phyloP scores from a whole-genome alignment of 2,113 vertebrate species.

The Rhizomys pruinosus region DNA sequence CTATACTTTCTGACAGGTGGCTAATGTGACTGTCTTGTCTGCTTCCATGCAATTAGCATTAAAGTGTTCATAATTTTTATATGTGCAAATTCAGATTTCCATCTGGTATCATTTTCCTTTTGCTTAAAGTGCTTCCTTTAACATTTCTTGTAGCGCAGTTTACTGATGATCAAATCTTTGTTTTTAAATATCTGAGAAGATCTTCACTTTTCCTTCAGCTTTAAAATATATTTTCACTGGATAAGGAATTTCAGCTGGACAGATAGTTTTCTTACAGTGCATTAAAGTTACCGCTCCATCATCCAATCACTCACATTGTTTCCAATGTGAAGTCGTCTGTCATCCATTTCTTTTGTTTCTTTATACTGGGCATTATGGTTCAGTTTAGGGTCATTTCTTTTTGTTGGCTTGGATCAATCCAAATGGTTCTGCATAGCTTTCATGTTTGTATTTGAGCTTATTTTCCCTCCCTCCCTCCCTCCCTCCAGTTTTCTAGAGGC shows the following conservation, averaged over 20 bases:
- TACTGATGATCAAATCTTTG: not conserved
- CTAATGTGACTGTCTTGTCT: not conserved
- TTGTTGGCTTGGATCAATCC: not conserved
- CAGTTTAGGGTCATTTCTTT: not conserved
- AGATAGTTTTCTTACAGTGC: not conserved
- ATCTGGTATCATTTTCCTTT: not conserved
- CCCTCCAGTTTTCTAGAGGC: not conserved
- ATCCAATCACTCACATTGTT: not conserved
- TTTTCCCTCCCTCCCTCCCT: too few species aligned
- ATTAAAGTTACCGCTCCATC: not conserved
- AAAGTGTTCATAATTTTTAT: not conserved
- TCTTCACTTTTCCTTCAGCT: not conserved
- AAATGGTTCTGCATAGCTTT: not conserved
- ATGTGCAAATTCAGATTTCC: not conserved
- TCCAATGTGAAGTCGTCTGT: not conserved
- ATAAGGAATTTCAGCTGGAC: not conserved
- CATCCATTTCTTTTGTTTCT: not conserved
- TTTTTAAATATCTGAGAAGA: not conserved
- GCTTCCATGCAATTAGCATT: not conserved
- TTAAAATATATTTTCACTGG: not conserved
- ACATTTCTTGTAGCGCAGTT: not conserved
- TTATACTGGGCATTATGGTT: not conserved
- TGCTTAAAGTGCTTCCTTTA: not conserved
- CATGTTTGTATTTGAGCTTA: not conserved
- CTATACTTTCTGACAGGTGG: not conserved